Percentiles rank a stretch among this genome's conserved stretches.
Conservation (phyloP, 2,113 vertebrate species). For the Synodontis membranacea region DNA sequence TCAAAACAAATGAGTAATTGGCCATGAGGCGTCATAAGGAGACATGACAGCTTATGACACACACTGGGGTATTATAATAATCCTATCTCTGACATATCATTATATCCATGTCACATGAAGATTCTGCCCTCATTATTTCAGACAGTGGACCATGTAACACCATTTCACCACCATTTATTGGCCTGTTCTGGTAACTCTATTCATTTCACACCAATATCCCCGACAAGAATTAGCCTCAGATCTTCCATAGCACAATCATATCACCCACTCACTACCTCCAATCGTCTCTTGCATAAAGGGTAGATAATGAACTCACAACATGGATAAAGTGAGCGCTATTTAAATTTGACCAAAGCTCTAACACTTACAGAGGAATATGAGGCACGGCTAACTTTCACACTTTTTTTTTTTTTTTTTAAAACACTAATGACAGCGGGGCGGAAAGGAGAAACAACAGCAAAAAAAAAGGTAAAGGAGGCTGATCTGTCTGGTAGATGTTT, state of each 20-base stretch:
- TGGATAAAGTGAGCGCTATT: neutral
- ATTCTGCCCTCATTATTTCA: conserved; percentile 49
- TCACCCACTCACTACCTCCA: neutral
- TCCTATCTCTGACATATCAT: conserved; percentile 38
- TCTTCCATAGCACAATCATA: conserved; percentile 13
- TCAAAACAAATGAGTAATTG: conserved; percentile 33
- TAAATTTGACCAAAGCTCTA: neutral
- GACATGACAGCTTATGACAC: conserved; percentile 43
- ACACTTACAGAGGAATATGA: neutral
- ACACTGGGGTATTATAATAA: conserved; percentile 34
- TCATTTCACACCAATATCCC: neutral
- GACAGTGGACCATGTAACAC: conserved; percentile 39
- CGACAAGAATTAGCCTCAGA: conserved; percentile 6
- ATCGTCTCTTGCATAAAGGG: neutral
- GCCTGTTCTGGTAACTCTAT: conserved; percentile 14
- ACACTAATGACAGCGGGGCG: neutral
- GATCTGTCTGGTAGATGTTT: neutral
- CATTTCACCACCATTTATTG: conserved; percentile 1
- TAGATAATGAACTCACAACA: conserved; percentile 7
- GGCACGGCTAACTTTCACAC: neutral
- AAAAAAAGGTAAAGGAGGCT: neutral
- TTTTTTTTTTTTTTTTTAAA: neutral
- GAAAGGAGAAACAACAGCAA: neutral
- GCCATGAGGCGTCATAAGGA: conserved; percentile 28
- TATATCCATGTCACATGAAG: conserved; percentile 37